A percentile compares a stretch with the other conserved stretches of the same genome.
Evolutionary conservation across 2,113 vertebrate genomes (phyloP).

Genomic region (Solea senegalensis): DNA sequence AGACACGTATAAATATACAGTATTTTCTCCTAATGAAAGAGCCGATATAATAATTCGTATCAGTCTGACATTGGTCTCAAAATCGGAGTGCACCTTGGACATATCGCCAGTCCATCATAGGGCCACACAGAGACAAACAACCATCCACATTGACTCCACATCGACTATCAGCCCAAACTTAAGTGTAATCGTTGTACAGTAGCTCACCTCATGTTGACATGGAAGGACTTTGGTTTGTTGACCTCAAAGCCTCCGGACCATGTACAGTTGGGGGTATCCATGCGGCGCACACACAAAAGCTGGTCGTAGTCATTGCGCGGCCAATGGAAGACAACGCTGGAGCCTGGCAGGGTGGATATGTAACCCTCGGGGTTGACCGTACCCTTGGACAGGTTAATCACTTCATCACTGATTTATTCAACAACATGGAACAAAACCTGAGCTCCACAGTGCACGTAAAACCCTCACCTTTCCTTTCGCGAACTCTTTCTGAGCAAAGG

Average conservation of each 20-base stretch:
- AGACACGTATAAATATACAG: neutral
- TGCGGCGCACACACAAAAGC: conserved; percentile 92
- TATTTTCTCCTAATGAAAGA: neutral
- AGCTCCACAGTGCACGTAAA: neutral
- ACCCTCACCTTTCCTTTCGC: conserved; percentile 90
- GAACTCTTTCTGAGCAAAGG: conserved; percentile 96
- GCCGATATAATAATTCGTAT: too few species aligned
- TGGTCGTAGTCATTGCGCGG: conserved; percentile 97
- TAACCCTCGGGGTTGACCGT: conserved; percentile 91
- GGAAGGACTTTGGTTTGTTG: conserved; percentile 96
- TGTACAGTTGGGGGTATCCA: conserved; percentile 91
- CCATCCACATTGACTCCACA: neutral
- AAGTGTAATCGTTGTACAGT: neutral
- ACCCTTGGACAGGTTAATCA: conserved; percentile 77
- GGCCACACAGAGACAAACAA: too few species aligned
- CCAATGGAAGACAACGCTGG: conserved; percentile 98
- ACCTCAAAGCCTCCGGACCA: conserved; percentile 99
- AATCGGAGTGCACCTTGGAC: too few species aligned
- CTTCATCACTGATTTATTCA: neutral
- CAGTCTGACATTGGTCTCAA: too few species aligned
- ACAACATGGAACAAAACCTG: neutral
- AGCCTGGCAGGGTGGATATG: conserved; percentile 95
- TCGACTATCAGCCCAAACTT: too few species aligned
- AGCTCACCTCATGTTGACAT: conserved; percentile 96
- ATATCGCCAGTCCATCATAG: too few species aligned